Base-by-base conservation (phyloP, 2,888 invertebrate genomes). In the Gandaritis pyraliata region DNA sequence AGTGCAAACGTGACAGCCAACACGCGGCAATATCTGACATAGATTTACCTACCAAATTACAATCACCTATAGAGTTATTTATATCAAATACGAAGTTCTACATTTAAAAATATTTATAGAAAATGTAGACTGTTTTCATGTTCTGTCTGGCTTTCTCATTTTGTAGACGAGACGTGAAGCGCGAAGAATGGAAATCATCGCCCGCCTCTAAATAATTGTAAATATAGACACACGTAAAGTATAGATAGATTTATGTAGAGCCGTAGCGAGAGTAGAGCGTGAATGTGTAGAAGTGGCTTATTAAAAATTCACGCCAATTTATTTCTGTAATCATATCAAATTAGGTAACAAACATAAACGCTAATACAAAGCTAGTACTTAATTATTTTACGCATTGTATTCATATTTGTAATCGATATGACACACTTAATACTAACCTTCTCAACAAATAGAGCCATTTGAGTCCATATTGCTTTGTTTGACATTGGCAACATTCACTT, bases 131-230 rank as follows among this genome's bases (percentile, higher is more conserved):
- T 45, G 62, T 61, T 63, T 66, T 58, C 63, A 55, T 60, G 62
- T 65, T 61, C 51, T 43, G 73, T 73, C 74, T 78, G 75, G 77
- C 80, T 81, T 80, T 83, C 82, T 80, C 80, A 74, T 76, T 69
- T 72, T 65, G 74, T 71, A 74, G 78, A 72, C 73, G 75, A 72
- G 80, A 80, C 77, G 77, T 68, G 75, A 74, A 76, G 76, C 77
- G 75, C 80, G 76, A 83, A 83, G 81, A 83, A 82, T 83, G 80
- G 77, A 81, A 81, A 82, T 82, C 82, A 80, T 79, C 78, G 72
- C 71, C 74, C 76, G 73, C 68, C 74, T 74, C 72, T 77, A 80
- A 75, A 80, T 77, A 76, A 78, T 57, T 54, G 56, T 78, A 75
- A 51, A 56, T 59, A 54, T 51, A 53, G 57, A 64, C 56, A 64